Conservation (phyloP, 2,113 vertebrate species). For the Octodon degus region DNA sequence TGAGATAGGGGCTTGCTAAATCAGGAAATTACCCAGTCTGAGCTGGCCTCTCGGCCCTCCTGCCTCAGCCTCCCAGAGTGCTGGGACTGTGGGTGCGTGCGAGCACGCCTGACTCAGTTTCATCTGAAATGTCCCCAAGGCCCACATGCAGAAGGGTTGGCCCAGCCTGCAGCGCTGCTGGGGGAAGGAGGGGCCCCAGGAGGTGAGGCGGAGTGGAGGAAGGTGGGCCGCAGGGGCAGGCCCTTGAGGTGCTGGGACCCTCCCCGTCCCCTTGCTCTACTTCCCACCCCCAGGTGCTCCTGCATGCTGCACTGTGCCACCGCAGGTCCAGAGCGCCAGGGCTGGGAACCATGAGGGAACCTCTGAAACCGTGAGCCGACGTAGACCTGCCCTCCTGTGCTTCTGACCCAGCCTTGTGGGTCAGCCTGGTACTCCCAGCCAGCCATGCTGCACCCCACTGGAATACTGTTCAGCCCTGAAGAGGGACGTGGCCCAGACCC, state of each 20-base stretch:
- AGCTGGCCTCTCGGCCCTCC: background rate
- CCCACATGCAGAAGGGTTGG: too few species aligned
- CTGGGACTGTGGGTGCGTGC: background rate
- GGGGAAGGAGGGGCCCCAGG: background rate
- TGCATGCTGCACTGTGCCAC: background rate
- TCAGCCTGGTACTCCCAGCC: background rate
- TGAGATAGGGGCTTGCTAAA: background rate
- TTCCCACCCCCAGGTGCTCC: background rate
- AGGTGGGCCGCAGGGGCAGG: background rate
- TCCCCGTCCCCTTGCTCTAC: background rate
- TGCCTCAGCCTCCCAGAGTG: background rate
- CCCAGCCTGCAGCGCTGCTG: background rate
- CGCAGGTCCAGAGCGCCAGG: background rate
- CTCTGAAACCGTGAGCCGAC: background rate
- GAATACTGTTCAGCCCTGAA: background rate
- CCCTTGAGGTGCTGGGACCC: background rate
- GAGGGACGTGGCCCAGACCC: background rate
- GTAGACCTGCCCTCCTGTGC: background rate
- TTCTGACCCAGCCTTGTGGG: background rate
- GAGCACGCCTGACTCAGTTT: background rate
- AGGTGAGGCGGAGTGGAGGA: background rate
- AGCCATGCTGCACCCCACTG: background rate
- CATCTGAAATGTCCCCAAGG: background rate
- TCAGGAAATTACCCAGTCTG: background rate
- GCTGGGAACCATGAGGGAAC: accelerated